A percentile compares a stretch with the other conserved stretches of the same genome.
Conservation (phyloP, 2,888 invertebrate genomes). For the Zygogramma bicolorata region DNA sequence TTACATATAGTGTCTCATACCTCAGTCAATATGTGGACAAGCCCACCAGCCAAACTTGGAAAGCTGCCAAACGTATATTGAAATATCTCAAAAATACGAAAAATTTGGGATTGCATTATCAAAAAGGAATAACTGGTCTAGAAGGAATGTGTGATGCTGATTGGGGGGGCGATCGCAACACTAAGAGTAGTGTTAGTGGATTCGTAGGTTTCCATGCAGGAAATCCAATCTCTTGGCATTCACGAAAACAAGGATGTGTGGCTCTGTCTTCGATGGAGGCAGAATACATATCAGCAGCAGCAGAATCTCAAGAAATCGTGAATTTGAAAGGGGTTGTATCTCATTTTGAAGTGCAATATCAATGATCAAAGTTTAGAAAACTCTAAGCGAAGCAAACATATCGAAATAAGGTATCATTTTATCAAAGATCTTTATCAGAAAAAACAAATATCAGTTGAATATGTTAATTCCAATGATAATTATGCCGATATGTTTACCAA, state of each 20-base stretch:
- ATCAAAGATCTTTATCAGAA: slow-evolving; percentile 17
- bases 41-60: slow-evolving; percentile 32
- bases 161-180: slow-evolving; percentile 35
- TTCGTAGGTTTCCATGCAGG: slow-evolving; percentile 41
- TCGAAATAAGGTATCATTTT: slow-evolving; percentile 11
- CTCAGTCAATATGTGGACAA: slow-evolving; percentile 40
- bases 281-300: slow-evolving; percentile 37
- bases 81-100: slow-evolving; percentile 25
- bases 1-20: slow-evolving; percentile 11
- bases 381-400: slow-evolving; percentile 8
- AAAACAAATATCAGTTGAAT: slow-evolving; percentile 2
- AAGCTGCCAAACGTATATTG: slow-evolving; percentile 31
- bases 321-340: slow-evolving; percentile 13
- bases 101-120: slow-evolving; percentile 7
- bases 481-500: slow-evolving; percentile 17
- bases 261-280: slow-evolving; percentile 42
- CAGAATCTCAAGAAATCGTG: slow-evolving; percentile 20
- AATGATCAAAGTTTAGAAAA: slow-evolving; percentile 21
- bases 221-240: slow-evolving; percentile 44
- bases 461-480: not conserved
- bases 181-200: slow-evolving; percentile 42
- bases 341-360: slow-evolving; percentile 28
- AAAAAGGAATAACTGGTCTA: slow-evolving; percentile 16
- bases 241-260: slow-evolving; percentile 44
- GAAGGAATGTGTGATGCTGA: slow-evolving; percentile 36